These are phyloP conservation scores for Simalia tracyae DNA, from an alignment of 2,797 vertebrate species.

Conservation along the genomic window DNA sequence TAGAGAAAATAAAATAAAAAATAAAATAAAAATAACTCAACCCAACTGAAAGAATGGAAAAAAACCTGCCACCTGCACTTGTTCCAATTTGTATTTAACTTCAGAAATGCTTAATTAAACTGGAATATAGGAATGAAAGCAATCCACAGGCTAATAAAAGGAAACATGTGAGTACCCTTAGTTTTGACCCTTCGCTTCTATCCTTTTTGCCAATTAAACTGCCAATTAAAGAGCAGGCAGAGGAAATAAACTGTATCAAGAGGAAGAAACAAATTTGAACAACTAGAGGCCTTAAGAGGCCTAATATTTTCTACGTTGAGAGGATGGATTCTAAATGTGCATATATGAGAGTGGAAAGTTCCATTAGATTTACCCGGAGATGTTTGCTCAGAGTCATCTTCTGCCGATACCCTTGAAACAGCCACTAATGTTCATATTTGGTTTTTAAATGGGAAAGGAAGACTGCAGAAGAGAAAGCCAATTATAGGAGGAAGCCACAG, in stretches of 20 bases:
- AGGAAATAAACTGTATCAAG: neutral
- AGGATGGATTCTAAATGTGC: conserved; percentile 3
- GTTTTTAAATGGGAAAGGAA: conserved; percentile 15
- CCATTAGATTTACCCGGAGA: neutral
- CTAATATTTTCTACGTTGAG: neutral
- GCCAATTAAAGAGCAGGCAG: neutral
- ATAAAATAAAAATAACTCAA: neutral
- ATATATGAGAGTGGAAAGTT: neutral
- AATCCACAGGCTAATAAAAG: neutral
- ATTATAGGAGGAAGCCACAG: conserved; percentile 50
- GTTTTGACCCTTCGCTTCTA: neutral
- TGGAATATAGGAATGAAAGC: neutral
- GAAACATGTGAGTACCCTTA: too few relatives aligned
- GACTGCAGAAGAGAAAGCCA: conserved; percentile 31
- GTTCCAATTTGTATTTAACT: neutral
- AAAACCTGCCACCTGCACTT: neutral
- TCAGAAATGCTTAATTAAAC: neutral
- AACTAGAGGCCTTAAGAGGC: neutral
- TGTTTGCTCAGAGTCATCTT: neutral
- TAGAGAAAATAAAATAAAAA: neutral
- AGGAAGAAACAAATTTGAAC: neutral
- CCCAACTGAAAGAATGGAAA: neutral
- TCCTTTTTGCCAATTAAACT: neutral
- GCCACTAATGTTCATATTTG: conserved; percentile 10
- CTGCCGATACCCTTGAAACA: neutral